A percentile compares a stretch with the other conserved stretches of the same genome.
Conservation (phyloP, 2,888 invertebrate species). For the Pseudanteris insignis region DNA sequence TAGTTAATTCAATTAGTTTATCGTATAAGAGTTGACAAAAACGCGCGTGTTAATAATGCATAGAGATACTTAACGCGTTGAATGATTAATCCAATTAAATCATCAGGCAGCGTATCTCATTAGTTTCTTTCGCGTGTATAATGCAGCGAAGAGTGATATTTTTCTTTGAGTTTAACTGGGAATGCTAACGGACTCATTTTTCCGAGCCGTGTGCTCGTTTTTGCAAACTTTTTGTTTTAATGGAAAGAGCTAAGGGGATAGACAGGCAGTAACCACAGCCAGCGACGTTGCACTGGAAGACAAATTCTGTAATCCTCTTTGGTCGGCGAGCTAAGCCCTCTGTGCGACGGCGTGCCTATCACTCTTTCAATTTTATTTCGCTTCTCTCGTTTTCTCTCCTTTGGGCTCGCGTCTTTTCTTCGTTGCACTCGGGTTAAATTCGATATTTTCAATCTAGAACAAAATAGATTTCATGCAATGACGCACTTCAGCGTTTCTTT, state of each 20-base stretch:
- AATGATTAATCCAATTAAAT: no score
- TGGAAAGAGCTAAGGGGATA: conserved; percentile 38
- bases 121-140: neutral
- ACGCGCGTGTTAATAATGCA: no score
- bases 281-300: conserved; percentile 55
- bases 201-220: conserved; percentile 14
- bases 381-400: conserved; percentile 51
- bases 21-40: no score
- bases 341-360: conserved; percentile 59
- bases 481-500: conserved; percentile 18
- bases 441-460: conserved; percentile 52
- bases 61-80: no score
- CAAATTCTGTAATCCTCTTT: conserved; percentile 66
- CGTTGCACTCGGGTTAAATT: conserved; percentile 30
- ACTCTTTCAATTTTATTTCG: conserved; percentile 48
- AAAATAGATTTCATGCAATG: conserved; percentile 55
- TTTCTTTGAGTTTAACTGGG: conserved; percentile 13
- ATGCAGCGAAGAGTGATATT: conserved; percentile 8
- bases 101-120: no score
- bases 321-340: conserved; percentile 63
- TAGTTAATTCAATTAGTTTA: no score
- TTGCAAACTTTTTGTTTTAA: conserved; percentile 37
- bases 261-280: conserved; percentile 51
- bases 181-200: conserved; percentile 7
- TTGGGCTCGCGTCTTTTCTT: conserved; percentile 42